Evolutionary conservation across 2,797 vertebrate genomes (phyloP).

Genomic region (Channa striata): DNA sequence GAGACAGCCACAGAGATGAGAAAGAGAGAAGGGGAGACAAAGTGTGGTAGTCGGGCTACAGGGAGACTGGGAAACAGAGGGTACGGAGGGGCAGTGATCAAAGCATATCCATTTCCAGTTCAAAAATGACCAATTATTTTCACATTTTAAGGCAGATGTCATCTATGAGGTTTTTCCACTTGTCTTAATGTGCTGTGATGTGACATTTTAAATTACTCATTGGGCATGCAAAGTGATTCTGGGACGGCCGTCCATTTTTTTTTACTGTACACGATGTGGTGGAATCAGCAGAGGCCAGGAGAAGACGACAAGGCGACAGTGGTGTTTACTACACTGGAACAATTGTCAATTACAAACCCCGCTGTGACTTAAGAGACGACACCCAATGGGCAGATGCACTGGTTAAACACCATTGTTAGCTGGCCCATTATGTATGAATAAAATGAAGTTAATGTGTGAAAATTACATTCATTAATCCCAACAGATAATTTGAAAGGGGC

Average conservation of each 20-base stretch:
- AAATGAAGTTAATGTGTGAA: conserved; percentile 82
- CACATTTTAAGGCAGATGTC: conserved; percentile 30
- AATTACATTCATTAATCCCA: conserved; percentile 87
- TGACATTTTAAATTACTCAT: conserved; percentile 38
- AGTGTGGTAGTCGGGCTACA: conserved; percentile 36
- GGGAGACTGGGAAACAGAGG: conserved; percentile 40
- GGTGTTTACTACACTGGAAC: conserved; percentile 78
- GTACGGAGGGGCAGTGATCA: conserved; percentile 53
- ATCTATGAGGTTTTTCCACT: conserved; percentile 28
- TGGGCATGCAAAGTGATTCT: conserved; percentile 21
- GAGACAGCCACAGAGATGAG: conserved; percentile 59
- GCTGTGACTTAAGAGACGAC: conserved; percentile 84
- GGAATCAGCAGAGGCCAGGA: conserved; percentile 49
- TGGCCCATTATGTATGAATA: conserved; percentile 87
- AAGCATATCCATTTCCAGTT: conserved; percentile 44
- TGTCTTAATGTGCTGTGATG: conserved; percentile 37
- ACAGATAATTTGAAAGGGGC: conserved; percentile 78
- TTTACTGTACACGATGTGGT: conserved; percentile 69
- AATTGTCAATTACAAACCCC: conserved; percentile 68
- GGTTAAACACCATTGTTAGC: conserved; percentile 83
- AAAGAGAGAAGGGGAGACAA: conserved; percentile 47
- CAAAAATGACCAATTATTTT: conserved; percentile 45
- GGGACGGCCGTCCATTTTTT: conserved; percentile 37
- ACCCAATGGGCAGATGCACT: conserved; percentile 84
- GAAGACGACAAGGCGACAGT: conserved; percentile 68